Evolutionary conservation across 1,140 invertebrate genomes (phyloP).

Genomic region (Bradynema listronoti): DNA sequence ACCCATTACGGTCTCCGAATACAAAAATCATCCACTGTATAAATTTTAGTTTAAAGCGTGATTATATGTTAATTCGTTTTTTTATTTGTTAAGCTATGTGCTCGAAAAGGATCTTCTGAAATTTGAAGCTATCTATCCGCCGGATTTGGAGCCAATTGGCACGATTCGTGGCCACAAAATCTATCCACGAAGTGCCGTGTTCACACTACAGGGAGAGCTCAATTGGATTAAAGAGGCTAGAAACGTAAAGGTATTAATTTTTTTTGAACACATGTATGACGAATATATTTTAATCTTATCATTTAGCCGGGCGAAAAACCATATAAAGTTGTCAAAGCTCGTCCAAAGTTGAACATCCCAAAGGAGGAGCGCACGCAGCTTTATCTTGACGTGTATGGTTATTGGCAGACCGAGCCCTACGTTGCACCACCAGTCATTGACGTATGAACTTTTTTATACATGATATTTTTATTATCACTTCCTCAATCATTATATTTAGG

Average conservation of each 20-base stretch:
- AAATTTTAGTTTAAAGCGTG: no score
- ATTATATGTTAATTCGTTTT: no score
- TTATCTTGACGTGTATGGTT: conserved; percentile 80
- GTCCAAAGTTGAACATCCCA: conserved; percentile 73
- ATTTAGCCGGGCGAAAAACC: conserved; percentile 68
- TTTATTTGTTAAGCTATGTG: no score
- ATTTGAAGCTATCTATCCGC: conserved; percentile 92
- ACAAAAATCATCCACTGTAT: no score
- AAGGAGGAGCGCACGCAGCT: conserved; percentile 69
- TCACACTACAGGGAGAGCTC: conserved; percentile 74
- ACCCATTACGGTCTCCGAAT: no score
- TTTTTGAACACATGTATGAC: no score
- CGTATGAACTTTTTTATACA: conserved; percentile 48
- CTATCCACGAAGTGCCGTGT: conserved; percentile 80
- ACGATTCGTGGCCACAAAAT: conserved; percentile 77
- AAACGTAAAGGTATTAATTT: conserved; percentile 66
- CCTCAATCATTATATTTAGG: conserved; percentile 59
- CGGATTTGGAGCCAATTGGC: conserved; percentile 73
- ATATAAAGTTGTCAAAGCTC: conserved; percentile 87
- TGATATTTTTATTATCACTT: conserved; percentile 6
- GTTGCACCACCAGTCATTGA: conserved; percentile 78
- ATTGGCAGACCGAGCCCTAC: conserved; percentile 82
- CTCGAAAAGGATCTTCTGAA: no score
- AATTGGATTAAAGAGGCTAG: conserved; percentile 82
- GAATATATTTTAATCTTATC: conserved; percentile 6